Percentiles rank a stretch among this genome's conserved stretches.
Conservation (phyloP, 2,888 invertebrate genomes). For the Lysandra coridon region DNA sequence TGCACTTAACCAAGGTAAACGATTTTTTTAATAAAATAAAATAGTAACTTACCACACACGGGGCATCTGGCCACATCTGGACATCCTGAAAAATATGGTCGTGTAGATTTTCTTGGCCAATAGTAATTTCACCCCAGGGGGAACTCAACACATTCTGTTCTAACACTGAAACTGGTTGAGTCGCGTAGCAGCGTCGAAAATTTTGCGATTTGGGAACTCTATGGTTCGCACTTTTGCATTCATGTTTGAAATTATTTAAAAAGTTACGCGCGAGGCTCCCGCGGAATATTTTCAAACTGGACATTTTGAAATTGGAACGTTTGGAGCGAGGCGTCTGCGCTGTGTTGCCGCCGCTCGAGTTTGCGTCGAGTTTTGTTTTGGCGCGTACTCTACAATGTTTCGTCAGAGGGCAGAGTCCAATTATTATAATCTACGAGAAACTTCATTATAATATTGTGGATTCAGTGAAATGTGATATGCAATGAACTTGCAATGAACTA, state of each 20-base stretch:
- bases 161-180: slow-evolving; percentile 58
- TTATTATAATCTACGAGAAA: slow-evolving; percentile 34
- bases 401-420: slow-evolving; percentile 68
- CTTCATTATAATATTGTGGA: not conserved
- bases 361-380: slow-evolving; percentile 53
- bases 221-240: slow-evolving; percentile 46
- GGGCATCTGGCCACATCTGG: slow-evolving; percentile 79
- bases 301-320: slow-evolving; percentile 61
- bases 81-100: slow-evolving; percentile 81
- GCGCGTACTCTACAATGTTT: slow-evolving; percentile 52
- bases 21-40: slow-evolving; percentile 21
- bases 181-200: slow-evolving; percentile 56
- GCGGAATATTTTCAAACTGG: slow-evolving; percentile 73
- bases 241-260: slow-evolving; percentile 51
- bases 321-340: slow-evolving; percentile 56
- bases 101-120: slow-evolving; percentile 80
- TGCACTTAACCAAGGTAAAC: not conserved
- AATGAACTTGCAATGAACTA: not conserved
- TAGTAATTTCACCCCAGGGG: slow-evolving; percentile 74
- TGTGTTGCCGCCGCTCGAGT: slow-evolving; percentile 51
- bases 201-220: slow-evolving; percentile 31
- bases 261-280: slow-evolving; percentile 67
- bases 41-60: slow-evolving; percentile 82
- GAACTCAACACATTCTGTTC: slow-evolving; percentile 62
- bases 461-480: slow-evolving; percentile 11